Evolutionary conservation across 2,797 vertebrate species (phyloP).

Genomic region (Tragopan temminckii): DNA sequence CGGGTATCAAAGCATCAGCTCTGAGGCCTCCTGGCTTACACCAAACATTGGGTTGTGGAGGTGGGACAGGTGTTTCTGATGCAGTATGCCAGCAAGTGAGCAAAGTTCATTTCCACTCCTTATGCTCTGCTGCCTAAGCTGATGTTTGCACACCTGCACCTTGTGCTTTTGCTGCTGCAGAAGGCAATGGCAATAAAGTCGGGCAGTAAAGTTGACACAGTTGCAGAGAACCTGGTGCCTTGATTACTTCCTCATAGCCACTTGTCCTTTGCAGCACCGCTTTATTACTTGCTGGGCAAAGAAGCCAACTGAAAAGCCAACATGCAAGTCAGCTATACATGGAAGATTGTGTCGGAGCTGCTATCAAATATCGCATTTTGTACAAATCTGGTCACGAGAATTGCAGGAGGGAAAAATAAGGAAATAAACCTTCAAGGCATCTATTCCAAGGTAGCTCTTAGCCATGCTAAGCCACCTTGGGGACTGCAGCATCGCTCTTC

Average conservation of each 20-base stretch:
- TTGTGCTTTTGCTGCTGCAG: background rate
- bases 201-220: constrained; percentile 15
- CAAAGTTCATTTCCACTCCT: constrained; percentile 42
- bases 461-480: accelerated
- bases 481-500: background rate
- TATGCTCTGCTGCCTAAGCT: accelerated
- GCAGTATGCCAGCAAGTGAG: background rate
- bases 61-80: constrained; percentile 16
- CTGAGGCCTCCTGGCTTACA: accelerated
- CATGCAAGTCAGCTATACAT: background rate
- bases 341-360: background rate
- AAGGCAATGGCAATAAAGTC: background rate
- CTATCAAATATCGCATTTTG: background rate
- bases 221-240: background rate
- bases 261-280: background rate
- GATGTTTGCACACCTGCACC: constrained; percentile 17
- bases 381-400: background rate
- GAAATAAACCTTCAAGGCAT: background rate
- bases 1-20: background rate
- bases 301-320: background rate
- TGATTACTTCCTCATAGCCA: constrained; percentile 15
- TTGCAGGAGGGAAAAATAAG: background rate
- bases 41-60: background rate
- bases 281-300: background rate
- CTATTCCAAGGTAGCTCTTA: background rate